Evolutionary conservation across 2,797 vertebrate genomes (phyloP).

Genomic region (Hylomyscus alleni): DNA sequence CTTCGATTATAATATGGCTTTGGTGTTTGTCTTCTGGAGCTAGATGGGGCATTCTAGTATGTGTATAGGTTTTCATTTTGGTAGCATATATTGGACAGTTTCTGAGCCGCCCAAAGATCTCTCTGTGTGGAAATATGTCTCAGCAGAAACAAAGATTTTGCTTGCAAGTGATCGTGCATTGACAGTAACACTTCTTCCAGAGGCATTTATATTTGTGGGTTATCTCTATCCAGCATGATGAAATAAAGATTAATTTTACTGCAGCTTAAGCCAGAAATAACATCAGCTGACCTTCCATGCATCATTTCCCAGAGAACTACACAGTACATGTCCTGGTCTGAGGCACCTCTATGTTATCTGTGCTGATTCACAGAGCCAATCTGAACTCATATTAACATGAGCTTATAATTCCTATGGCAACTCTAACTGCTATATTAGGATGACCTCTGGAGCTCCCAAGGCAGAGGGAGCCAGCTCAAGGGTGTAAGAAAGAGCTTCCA

Average conservation of each 20-base stretch:
- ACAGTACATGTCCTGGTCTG: not conserved
- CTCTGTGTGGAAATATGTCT: conserved; percentile 1
- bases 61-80: conserved; percentile 34
- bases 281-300: conserved; percentile 35
- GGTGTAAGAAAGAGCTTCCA: not conserved
- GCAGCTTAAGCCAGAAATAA: conserved; percentile 54
- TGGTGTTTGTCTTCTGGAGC: not conserved
- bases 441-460: not conserved
- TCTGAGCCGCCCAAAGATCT: conserved; percentile 48
- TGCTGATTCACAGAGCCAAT: not conserved
- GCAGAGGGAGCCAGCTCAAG: not conserved
- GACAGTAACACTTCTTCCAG: conserved; percentile 63
- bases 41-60: not conserved
- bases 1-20: conserved; percentile 59
- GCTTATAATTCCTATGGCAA: conserved; percentile 38
- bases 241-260: conserved; percentile 69
- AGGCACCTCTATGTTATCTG: not conserved
- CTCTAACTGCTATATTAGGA: conserved; percentile 25
- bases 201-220: not conserved
- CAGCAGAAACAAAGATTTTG: conserved; percentile 61
- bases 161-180: not conserved
- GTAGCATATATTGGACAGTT: conserved; percentile 15
- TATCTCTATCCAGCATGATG: conserved; percentile 35
- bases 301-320: conserved; percentile 29
- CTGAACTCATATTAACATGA: not conserved